Evolutionary conservation across 2,797 vertebrate genomes (phyloP).

Genomic region (Brachyrhaphis roseni): DNA sequence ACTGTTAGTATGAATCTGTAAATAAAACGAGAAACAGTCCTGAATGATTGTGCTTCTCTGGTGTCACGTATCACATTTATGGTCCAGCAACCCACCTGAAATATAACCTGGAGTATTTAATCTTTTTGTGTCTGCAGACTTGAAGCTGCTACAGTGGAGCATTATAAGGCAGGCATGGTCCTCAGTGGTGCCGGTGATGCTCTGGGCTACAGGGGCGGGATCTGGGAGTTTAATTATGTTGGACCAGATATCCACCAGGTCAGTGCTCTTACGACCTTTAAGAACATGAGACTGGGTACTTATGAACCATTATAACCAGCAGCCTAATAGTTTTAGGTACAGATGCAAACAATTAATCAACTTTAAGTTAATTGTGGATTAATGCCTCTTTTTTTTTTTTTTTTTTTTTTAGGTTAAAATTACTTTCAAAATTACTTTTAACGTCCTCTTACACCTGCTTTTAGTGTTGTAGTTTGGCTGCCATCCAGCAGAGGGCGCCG

Average conservation of each 20-base stretch:
- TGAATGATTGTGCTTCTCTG: background rate
- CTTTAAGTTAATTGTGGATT: background rate
- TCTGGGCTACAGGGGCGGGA: slow-evolving; percentile 82
- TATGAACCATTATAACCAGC: background rate
- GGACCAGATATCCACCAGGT: slow-evolving; percentile 81
- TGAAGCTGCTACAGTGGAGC: slow-evolving; percentile 48
- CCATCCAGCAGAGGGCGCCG: no score
- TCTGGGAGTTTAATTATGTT: slow-evolving; percentile 81
- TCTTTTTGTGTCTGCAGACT: slow-evolving; percentile 12
- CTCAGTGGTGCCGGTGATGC: slow-evolving; percentile 87
- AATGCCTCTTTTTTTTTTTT: background rate
- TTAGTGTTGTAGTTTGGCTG: no score
- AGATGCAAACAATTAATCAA: background rate
- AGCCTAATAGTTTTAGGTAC: background rate
- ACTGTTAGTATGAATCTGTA: no score
- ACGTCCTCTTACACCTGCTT: no score
- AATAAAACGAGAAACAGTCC: background rate
- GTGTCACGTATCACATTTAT: background rate
- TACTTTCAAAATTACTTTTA: no score
- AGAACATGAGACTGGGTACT: background rate
- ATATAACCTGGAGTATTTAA: background rate
- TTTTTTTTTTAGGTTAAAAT: background rate
- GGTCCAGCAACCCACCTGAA: background rate
- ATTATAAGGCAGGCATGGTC: slow-evolving; percentile 84
- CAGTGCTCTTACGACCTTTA: slow-evolving; percentile 1